Evolutionary conservation across 2,888 invertebrate genomes (phyloP).

Genomic region (Tuberolachnus salignus): DNA sequence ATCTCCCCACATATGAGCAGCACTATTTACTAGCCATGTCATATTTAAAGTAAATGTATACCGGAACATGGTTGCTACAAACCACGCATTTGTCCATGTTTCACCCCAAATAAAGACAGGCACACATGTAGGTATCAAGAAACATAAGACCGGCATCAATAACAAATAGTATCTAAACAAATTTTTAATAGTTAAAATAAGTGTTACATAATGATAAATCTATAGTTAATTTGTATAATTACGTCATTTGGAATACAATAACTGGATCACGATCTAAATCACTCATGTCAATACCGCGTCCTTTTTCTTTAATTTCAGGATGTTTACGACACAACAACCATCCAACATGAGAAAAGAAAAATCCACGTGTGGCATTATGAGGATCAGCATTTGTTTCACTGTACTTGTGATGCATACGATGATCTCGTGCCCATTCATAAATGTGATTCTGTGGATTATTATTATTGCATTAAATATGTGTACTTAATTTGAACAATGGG

Average conservation of each 20-base stretch:
- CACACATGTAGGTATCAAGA: conserved; percentile 76
- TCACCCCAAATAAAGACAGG: conserved; percentile 84
- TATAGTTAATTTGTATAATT: conserved; percentile 63
- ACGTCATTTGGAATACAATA: conserved; percentile 87
- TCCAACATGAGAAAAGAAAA: conserved; percentile 95
- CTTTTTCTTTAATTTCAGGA: conserved; percentile 84
- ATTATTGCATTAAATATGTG: too few species aligned
- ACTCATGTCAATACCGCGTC: conserved; percentile 81
- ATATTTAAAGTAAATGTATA: conserved; percentile 82
- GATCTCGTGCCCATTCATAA: conserved; percentile 63
- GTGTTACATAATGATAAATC: background rate
- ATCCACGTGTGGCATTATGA: conserved; percentile 88
- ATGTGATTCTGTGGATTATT: conserved; percentile 60
- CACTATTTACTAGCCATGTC: conserved; percentile 90
- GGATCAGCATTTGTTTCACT: conserved; percentile 94
- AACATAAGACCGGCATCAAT: conserved; percentile 77
- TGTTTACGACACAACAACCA: conserved; percentile 93
- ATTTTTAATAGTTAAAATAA: background rate
- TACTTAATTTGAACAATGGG: too few species aligned
- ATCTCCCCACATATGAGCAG: conserved; percentile 82
- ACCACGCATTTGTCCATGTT: conserved; percentile 71
- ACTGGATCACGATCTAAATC: conserved; percentile 84
- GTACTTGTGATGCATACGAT: conserved; percentile 89
- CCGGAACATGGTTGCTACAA: conserved; percentile 75
- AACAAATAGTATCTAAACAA: conserved; percentile 73